Percentiles rank a stretch among this genome's conserved stretches.
Evolutionary conservation across 2,888 invertebrate genomes (phyloP).

Genomic region (Drosophila neonasuta): DNA sequence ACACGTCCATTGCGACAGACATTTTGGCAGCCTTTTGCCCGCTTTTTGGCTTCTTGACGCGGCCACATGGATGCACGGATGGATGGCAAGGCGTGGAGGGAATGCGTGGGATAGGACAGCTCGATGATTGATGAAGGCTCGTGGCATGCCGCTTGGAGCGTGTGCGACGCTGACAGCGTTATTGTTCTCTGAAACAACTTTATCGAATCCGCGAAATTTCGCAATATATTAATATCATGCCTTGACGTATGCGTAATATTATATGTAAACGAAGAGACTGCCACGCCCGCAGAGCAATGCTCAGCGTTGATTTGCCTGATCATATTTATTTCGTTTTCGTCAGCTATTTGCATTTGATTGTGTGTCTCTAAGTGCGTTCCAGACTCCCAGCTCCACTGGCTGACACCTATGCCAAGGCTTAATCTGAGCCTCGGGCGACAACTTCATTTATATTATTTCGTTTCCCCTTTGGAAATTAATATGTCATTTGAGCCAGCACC

Average conservation of each 20-base stretch:
- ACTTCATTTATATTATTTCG: slow-evolving; percentile 74
- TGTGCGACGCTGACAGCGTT: slow-evolving; percentile 56
- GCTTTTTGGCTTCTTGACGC: slow-evolving; percentile 31
- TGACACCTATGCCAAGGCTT: slow-evolving; percentile 47
- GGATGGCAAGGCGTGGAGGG: no score
- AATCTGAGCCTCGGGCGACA: slow-evolving; percentile 58
- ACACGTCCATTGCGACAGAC: slow-evolving; percentile 31
- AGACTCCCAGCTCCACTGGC: slow-evolving; percentile 2
- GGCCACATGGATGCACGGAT: not conserved
- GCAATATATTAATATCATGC: slow-evolving; percentile 45
- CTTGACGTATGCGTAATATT: slow-evolving; percentile 47
- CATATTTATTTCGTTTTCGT: slow-evolving; percentile 67
- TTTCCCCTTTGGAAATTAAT: slow-evolving; percentile 78
- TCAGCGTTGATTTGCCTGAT: slow-evolving; percentile 71
- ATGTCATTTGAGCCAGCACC: slow-evolving; percentile 72
- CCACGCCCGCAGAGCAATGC: slow-evolving; percentile 19
- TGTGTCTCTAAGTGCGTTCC: slow-evolving; percentile 41
- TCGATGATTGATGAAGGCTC: slow-evolving; percentile 66
- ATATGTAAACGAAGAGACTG: slow-evolving; percentile 41
- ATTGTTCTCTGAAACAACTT: slow-evolving; percentile 47
- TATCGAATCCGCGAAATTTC: slow-evolving; percentile 48
- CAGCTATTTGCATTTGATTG: slow-evolving; percentile 69
- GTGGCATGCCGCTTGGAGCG: slow-evolving; percentile 12
- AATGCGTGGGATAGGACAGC: slow-evolving; percentile 15
- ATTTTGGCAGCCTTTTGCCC: slow-evolving; percentile 42